Evolutionary conservation across 2,113 vertebrate species (phyloP), one percentile per base, ranked within the genome.

Genomic region (Oreochromis tanganicae): DNA sequence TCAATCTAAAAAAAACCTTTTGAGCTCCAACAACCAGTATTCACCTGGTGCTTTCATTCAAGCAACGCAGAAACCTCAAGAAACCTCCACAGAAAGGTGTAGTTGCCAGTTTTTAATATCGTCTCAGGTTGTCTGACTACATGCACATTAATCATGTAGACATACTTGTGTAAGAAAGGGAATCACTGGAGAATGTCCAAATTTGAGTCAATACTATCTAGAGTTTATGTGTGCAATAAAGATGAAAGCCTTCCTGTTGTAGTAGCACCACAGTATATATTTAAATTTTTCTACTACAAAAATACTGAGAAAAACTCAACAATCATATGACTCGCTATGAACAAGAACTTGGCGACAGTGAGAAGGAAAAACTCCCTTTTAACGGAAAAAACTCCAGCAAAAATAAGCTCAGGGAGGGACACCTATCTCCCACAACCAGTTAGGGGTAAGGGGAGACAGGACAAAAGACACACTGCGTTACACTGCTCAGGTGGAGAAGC

Each of bases 41-140:
- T 68, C n/a, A 41, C 19, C 13, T 55, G 17, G 16, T 41, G 50
- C 48, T 43, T 55, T 84, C 27, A 73, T 84, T 50, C 32, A 83
- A 83, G 46, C 61, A 17, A 83, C 2, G 2, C 32, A 41, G 13
- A 12, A 81, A 19, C 29, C 61, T n/a, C 61, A 9, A 36, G 32
- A 19, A 66, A 41, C 34, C 54, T 41, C 34, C 79, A 57, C 52
- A 57, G 34, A 80, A 21, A 5, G 0, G 32, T 38, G n/a, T 36
- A 27, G n/a, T 38, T 71, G 66, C 4, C 66, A 71, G 38, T 71
- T 71, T 71, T 43, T 24, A 71, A 41, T 16, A 73, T 73, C 5
- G 5, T 73, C 38, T 73, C 8, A 46, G 21, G 0, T 73, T 73
- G 21, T 46, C 38, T 73, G 68, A 73, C 41, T 73, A 17, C 12